These are phyloP conservation scores for Coregonus suidteri DNA, from an alignment of 2,797 vertebrate species.

Conservation along the genomic window DNA sequence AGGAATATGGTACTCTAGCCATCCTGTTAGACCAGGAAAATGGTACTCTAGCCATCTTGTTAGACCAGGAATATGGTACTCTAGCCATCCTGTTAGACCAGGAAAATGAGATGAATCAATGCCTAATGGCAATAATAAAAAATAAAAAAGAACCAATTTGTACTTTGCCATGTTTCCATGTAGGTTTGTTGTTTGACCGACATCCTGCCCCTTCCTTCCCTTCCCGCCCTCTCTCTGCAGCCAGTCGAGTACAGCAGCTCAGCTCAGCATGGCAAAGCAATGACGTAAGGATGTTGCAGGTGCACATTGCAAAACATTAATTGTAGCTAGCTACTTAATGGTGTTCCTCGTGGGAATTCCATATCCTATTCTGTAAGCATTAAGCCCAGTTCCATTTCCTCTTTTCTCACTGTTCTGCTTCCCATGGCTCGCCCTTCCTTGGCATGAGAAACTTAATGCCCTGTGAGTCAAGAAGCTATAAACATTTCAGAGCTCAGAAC, in stretches of 20 bases:
- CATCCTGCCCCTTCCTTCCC: neutral
- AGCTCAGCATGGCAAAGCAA: slow-evolving; percentile 78
- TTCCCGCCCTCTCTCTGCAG: slow-evolving; percentile 23
- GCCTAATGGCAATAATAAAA: neutral
- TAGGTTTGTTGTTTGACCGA: neutral
- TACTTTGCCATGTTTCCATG: neutral
- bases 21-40: no score
- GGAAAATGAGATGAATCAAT: neutral
- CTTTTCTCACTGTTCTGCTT: slow-evolving; percentile 31
- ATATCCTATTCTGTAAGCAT: neutral
- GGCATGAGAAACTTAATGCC: neutral
- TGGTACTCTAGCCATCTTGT: no score
- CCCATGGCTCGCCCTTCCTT: slow-evolving; percentile 36
- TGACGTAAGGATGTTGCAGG: slow-evolving; percentile 81
- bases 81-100: neutral
- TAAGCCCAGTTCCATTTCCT: slow-evolving; percentile 25
- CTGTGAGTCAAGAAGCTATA: neutral
- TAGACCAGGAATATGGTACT: no score
- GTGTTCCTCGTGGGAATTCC: slow-evolving; percentile 20
- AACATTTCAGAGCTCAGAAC: neutral
- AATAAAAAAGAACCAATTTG: neutral
- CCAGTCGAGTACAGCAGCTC: slow-evolving; percentile 74
- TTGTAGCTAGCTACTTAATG: slow-evolving; percentile 40
- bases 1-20: no score
- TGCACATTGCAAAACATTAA: slow-evolving; percentile 75